Evolutionary conservation across 2,888 invertebrate genomes (phyloP).

Genomic region (Cephus runcator): DNA sequence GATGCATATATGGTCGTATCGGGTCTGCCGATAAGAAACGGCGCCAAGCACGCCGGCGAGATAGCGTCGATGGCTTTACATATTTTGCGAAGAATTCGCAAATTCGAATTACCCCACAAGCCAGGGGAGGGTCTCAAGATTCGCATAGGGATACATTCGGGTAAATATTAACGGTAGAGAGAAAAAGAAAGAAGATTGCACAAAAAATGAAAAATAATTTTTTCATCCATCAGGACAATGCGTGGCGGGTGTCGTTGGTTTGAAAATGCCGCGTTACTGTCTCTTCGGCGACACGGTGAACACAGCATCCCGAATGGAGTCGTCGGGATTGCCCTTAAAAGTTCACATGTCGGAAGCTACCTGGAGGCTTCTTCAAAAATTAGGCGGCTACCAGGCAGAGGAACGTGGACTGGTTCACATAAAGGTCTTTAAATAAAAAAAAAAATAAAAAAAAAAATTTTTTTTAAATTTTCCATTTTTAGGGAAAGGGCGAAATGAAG

Average conservation of each 20-base stretch:
- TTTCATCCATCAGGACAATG: constrained; percentile 71
- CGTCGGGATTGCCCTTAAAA: constrained; percentile 78
- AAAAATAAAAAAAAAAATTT: background rate
- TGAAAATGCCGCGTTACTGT: constrained; percentile 86
- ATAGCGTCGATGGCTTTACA: constrained; percentile 83
- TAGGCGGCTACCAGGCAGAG: constrained; percentile 79
- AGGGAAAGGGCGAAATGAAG: constrained; percentile 82
- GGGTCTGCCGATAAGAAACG: constrained; percentile 79
- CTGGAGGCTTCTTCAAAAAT: constrained; percentile 72
- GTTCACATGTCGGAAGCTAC: constrained; percentile 83
- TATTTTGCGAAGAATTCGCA: constrained; percentile 76
- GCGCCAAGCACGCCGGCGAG: constrained; percentile 80
- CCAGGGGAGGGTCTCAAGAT: constrained; percentile 76
- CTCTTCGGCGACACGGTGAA: constrained; percentile 87
- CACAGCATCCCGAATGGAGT: constrained; percentile 85
- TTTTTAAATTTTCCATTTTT: constrained; percentile 7
- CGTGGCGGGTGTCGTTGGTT: constrained; percentile 85
- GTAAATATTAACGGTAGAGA: constrained; percentile 48
- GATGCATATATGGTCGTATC: constrained; percentile 86
- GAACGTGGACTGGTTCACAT: constrained; percentile 80
- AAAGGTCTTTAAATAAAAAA: constrained; percentile 69
- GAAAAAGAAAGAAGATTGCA: background rate
- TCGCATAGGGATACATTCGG: constrained; percentile 79
- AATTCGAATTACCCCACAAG: constrained; percentile 76
- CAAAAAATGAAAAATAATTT: background rate